Percentiles rank a stretch among this genome's conserved stretches.
Conservation (phyloP, 2,113 vertebrate genomes). For the Rhegmatorhina hoffmannsi region DNA sequence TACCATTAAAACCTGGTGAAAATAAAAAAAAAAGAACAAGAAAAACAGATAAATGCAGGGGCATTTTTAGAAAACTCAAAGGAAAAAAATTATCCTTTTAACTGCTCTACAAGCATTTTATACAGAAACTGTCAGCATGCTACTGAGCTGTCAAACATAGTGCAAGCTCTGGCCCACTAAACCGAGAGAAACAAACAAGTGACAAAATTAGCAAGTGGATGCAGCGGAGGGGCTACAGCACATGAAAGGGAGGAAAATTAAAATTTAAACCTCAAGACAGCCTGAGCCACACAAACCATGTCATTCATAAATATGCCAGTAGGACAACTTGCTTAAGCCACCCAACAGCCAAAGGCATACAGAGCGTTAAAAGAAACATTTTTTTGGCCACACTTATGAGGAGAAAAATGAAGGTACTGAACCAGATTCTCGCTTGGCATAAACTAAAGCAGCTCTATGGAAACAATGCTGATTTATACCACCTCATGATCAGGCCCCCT, state of each 20-base stretch:
- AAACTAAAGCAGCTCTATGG: constrained; percentile 2
- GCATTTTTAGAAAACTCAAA: background rate
- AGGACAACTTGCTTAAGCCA: constrained; percentile 26
- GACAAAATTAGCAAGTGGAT: background rate
- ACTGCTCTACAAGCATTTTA: background rate
- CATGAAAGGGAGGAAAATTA: background rate
- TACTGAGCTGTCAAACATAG: background rate
- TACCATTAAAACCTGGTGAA: constrained; percentile 93
- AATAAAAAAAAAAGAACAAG: background rate
- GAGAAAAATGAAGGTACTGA: constrained; percentile 7
- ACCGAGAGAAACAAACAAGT: background rate
- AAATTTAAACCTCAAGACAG: constrained; percentile 15
- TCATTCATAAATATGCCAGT: constrained; percentile 8
- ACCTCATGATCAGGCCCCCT: background rate
- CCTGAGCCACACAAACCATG: constrained; percentile 22
- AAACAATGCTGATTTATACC: constrained; percentile 27
- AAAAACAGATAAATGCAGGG: background rate
- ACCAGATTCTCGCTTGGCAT: background rate
- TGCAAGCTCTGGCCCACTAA: background rate
- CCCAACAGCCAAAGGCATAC: constrained; percentile 12
- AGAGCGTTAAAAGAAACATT: background rate
- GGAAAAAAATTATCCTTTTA: background rate
- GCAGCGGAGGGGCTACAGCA: background rate
- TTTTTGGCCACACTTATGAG: background rate
- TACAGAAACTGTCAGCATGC: constrained; percentile 4